Conservation (phyloP, 2,888 invertebrate genomes). For the Pristionchus mayeri region DNA sequence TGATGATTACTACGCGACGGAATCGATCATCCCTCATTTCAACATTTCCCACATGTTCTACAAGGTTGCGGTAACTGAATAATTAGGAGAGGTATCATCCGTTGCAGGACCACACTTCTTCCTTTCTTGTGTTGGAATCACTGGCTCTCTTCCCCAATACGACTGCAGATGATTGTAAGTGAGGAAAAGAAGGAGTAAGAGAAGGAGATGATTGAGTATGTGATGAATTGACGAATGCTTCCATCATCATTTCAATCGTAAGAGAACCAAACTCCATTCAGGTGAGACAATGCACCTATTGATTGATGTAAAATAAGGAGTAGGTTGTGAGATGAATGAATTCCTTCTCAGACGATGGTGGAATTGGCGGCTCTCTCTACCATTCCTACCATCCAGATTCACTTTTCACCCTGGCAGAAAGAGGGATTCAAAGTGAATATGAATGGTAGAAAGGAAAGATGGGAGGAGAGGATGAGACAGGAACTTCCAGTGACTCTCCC, state of each 20-base stretch:
- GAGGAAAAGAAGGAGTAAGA: not conserved
- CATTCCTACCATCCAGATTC: conserved; percentile 36
- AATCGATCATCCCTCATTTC: conserved; percentile 29
- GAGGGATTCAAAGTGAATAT: not conserved
- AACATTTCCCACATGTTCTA: conserved; percentile 47
- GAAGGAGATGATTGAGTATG: conserved; percentile 54
- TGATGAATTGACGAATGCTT: conserved; percentile 55
- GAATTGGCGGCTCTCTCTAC: conserved; percentile 52
- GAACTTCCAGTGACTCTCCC: conserved; percentile 13
- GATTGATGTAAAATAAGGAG: not conserved
- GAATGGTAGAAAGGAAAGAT: not conserved
- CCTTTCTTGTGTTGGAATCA: not conserved
- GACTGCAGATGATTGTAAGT: conserved; percentile 12
- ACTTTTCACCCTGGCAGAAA: conserved; percentile 17
- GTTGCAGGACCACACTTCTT: conserved; percentile 6
- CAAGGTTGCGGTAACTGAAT: conserved; percentile 22
- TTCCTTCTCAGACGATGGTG: conserved; percentile 39
- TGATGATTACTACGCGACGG: conserved; percentile 37
- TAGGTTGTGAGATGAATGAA: too few relatives aligned
- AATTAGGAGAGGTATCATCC: not conserved
- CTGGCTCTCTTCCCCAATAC: not conserved
- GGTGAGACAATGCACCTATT: not conserved
- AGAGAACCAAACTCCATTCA: conserved; percentile 51
- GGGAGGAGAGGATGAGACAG: not conserved
- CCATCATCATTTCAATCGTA: conserved; percentile 60